Evolutionary conservation across 2,113 vertebrate species (phyloP), one percentile per base, ranked within the genome.

Genomic region (Sapajus apella): DNA sequence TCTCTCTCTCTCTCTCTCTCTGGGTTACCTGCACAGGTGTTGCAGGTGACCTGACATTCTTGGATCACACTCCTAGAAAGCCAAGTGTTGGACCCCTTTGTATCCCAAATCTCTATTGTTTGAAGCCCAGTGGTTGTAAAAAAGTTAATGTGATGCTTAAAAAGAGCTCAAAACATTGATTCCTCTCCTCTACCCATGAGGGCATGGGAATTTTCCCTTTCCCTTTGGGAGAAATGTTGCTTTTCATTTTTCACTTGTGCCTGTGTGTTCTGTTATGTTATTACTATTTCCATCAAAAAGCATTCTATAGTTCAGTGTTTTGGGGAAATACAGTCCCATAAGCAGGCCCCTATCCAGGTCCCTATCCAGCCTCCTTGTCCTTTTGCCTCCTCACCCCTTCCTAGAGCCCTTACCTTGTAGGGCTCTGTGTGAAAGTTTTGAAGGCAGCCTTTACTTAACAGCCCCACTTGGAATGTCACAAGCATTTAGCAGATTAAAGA

Each of bases 361-460:
- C 30, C 66, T 16, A 32, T 35, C 32, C 35, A 55, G 77, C 50
- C 3, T n/a, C 32, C 11, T 23, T 9, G 9, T 64, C 76, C n/a
- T 45, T 75, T 30, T 35, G 23, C 40, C 58, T 30, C 17, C 11
- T 27, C 45, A 30, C 4, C 6, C 3, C 47, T 76, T 73, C 13
- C n/a, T 8, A 11, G 5, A 6, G 30, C 6, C 25, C 47, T 13
- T 1, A 40, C 2, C 0, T 3, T 18, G 9, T n/a, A 43, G 82
- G 18, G 30, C 6, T 64, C 11, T 2, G 11, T 58, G 52, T 32
- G 52, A 77, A 50, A 32, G 8, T 17, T 56, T 18, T 21, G n/a
- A 68, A 75, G 30, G 16, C 18, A 37, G 8, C 3, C 6, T n/a
- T 43, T 61, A 40, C 17, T 47, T 30, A 35, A 35, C 7, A 52